A percentile compares a stretch with the other conserved stretches of the same genome.
Conservation (phyloP, 53 echinoderm and acorn worm species). For the Paracentrotus lividus region DNA sequence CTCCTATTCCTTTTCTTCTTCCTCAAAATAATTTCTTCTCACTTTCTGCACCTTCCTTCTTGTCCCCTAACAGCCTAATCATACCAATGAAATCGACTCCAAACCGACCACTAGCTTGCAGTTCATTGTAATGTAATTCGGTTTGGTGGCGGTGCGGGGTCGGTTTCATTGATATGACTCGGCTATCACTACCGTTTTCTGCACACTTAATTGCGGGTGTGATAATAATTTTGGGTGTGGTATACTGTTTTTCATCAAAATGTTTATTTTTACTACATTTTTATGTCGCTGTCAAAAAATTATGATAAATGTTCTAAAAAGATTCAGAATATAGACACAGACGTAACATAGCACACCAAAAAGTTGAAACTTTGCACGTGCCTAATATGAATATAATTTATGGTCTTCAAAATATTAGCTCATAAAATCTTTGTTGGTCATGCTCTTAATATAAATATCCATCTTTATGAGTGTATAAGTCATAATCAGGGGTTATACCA, state of each 20-base stretch:
- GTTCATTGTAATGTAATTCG: too few relatives aligned
- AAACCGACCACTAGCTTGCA: too few relatives aligned
- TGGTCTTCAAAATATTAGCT: conserved; percentile 23
- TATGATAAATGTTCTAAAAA: neutral
- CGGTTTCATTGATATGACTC: too few relatives aligned
- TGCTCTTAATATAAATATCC: conserved; percentile 34
- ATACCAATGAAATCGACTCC: too few relatives aligned
- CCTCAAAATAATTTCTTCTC: too few relatives aligned
- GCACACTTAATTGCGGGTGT: neutral
- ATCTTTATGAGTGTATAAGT: conserved; percentile 36
- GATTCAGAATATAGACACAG: neutral
- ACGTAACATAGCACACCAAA: neutral
- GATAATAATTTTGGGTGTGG: conserved; percentile 4
- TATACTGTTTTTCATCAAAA: neutral
- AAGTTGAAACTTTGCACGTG: conserved; percentile 15
- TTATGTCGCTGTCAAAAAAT: neutral
- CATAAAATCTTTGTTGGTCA: conserved; percentile 5
- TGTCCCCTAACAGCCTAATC: too few relatives aligned
- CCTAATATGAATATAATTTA: conserved; percentile 22
- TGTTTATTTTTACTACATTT: conserved; percentile 19
- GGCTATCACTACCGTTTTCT: too few relatives aligned
- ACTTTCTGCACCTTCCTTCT: too few relatives aligned
- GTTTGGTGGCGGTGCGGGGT: too few relatives aligned
- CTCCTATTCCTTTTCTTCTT: neutral
- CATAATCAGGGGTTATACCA: neutral